Evolutionary conservation across 2,113 vertebrate species (phyloP), one percentile per base, ranked within the genome.

Genomic region (Ancistrus triradiatus): DNA sequence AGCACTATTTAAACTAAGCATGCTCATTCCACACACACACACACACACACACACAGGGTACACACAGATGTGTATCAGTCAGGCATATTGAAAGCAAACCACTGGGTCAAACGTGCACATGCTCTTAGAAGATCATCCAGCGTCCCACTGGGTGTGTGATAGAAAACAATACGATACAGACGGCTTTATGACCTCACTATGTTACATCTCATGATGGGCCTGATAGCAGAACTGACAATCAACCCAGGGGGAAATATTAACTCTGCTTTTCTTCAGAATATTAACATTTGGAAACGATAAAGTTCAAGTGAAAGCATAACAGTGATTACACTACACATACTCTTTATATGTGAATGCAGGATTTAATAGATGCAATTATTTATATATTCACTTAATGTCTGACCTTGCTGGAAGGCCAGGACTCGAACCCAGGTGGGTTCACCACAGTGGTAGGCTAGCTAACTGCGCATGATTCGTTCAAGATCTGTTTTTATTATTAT

Each of bases 131-230:
- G 18, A 14, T 9, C 17, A 4, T 43, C 44, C 46, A 37, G 40
- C 42, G 33, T 59, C 53, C 64, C 44, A 50, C 64, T 50, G 53
- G 49, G 64, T 58, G 62, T 59, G 57, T 78, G 58, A 78, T 78
- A 75, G 73, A 59, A 70, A 72, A 74, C 72, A 66, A 66, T 68
- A 72, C 77, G 74, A 77, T 68, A 47, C 46, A 70, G 76, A 82
- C 70, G 67, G 37, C 60, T 69, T 61, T 37, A 50, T 69, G 75
- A 82, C 70, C 77, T 71, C 52, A 61, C 73, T 76, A 56, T 77
- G 53, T 53, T 46, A 70, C 68, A 53, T 69, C 42, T 74, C 66
- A 31, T 60, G 68, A 73, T 74, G 66, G 74, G 50, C 31, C 68
- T 73, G 74, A 80, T 71, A 69, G 76, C 69, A 55, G 60, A 14